A percentile compares a stretch with the other conserved stretches of the same genome.
phyloP scores from a whole-genome alignment of 2,888 invertebrate species.

The Sepioteuthis lessoniana region DNA sequence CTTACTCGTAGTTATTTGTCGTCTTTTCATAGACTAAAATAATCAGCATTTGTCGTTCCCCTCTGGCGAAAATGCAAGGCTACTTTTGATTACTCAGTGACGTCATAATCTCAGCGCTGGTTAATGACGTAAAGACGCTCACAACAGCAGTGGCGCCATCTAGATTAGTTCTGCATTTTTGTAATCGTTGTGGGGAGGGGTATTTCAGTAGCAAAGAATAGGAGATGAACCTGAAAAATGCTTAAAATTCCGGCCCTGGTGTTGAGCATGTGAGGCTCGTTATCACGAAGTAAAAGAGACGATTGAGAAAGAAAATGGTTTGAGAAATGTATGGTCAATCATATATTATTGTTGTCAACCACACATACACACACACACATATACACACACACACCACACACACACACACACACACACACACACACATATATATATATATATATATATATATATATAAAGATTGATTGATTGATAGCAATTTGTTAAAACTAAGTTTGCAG shows the following conservation, averaged over 20 bases:
- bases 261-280: background rate
- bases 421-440: too few species aligned
- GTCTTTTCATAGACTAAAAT: background rate
- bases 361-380: too few species aligned
- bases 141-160: background rate
- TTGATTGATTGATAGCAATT: too few species aligned
- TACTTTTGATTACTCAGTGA: background rate
- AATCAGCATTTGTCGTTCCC: background rate
- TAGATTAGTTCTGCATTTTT: conserved; percentile 25
- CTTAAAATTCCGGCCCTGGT: background rate
- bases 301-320: too few species aligned
- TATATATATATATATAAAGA: too few species aligned
- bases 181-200: background rate
- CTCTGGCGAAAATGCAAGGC: background rate
- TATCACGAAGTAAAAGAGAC: background rate
- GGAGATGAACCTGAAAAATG: too few species aligned
- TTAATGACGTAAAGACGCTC: conserved; percentile 3
- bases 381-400: too few species aligned
- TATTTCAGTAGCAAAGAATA: too few species aligned
- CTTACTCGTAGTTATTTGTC: background rate
- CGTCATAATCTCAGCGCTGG: conserved; percentile 33
- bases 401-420: too few species aligned
- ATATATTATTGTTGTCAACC: too few species aligned
- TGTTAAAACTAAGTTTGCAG: too few species aligned
- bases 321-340: too few species aligned